These are phyloP conservation scores for Atrichornis clamosus DNA, from an alignment of 2,113 vertebrate species.

Conservation along the genomic window DNA sequence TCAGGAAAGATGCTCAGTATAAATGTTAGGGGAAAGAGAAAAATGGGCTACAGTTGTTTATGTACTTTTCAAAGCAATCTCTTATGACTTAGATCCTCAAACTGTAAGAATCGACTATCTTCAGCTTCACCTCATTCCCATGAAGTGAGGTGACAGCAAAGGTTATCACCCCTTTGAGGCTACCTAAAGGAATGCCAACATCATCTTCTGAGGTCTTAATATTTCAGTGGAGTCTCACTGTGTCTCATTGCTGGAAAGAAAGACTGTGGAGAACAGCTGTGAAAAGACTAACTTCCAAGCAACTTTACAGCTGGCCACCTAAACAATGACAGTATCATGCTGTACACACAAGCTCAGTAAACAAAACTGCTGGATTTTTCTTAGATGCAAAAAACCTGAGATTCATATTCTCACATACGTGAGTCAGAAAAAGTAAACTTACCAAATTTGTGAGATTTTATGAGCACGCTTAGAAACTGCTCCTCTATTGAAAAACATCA, in stretches of 20 bases:
- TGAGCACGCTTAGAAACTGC: not conserved
- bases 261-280: not conserved
- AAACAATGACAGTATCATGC: not conserved
- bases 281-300: not conserved
- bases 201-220: not conserved
- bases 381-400: not conserved
- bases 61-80: not conserved
- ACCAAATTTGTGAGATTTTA: not conserved
- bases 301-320: not conserved
- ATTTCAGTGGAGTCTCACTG: not conserved
- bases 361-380: not conserved
- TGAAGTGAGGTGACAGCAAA: not conserved
- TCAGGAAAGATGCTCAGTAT: not conserved
- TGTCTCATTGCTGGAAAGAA: not conserved
- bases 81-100: not conserved
- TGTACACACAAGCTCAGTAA: not conserved
- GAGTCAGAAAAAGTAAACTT: not conserved
- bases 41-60: accelerated
- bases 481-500: not conserved
- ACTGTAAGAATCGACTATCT: not conserved
- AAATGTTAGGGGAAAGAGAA: not conserved
- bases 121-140: not conserved
- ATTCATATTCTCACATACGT: not conserved
- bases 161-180: not conserved
- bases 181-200: not conserved